phyloP scores from a whole-genome alignment of 2,888 invertebrate species.

The Gryllus longicercus region DNA sequence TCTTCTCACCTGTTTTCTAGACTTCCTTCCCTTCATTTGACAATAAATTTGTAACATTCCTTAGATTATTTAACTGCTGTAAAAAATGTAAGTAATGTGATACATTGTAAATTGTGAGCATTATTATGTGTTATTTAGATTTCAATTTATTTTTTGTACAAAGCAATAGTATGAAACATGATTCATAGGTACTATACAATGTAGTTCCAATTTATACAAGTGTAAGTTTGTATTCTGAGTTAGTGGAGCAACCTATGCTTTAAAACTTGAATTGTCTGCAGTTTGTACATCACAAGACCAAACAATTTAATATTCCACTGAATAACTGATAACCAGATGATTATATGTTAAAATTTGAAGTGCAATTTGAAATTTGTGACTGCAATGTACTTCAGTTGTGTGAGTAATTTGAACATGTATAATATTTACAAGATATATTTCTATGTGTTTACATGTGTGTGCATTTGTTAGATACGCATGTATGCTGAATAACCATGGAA shows the following conservation, averaged over 20 bases:
- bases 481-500: neutral
- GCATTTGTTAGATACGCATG: neutral
- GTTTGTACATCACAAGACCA: slow-evolving; percentile 1
- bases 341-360: neutral
- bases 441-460: neutral
- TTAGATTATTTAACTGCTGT: slow-evolving; percentile 17
- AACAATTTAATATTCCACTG: neutral
- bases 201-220: neutral
- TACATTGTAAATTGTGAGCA: slow-evolving; percentile 1
- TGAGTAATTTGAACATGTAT: neutral
- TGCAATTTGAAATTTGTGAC: neutral
- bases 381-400: neutral
- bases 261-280: neutral
- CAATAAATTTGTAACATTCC: slow-evolving; percentile 17
- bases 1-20: too few species aligned
- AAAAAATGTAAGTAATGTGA: slow-evolving; percentile 10
- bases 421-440: neutral
- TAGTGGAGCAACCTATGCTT: neutral
- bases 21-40: neutral
- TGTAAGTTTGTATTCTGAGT: slow-evolving; percentile 1
- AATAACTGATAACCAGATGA: neutral
- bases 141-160: neutral
- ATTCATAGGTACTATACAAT: neutral
- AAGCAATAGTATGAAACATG: neutral
- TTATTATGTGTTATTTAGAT: neutral